These are phyloP conservation scores for Ptychobarbus kaznakovi DNA, from an alignment of 2,797 vertebrate genomes.

Conservation along the genomic window DNA sequence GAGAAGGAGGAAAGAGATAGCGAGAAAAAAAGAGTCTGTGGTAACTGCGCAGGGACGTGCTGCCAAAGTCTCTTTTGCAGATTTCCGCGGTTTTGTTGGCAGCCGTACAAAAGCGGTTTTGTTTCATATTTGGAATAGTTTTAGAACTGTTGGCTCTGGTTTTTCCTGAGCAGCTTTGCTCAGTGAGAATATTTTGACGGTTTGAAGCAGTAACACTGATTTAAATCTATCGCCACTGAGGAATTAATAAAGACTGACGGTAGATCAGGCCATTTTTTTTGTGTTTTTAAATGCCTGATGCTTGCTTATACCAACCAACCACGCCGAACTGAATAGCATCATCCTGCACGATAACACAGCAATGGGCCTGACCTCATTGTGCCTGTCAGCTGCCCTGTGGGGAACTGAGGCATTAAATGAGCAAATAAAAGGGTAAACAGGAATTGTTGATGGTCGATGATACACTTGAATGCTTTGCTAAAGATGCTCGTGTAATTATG, in stretches of 20 bases:
- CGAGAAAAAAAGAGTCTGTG: conserved; percentile 18
- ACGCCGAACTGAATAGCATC: not conserved
- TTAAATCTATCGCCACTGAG: conserved; percentile 7
- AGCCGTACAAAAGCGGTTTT: conserved; percentile 43
- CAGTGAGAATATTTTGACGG: conserved; percentile 13
- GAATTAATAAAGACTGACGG: conserved; percentile 9
- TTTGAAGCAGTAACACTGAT: conserved; percentile 3
- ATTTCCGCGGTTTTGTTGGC: conserved; percentile 41
- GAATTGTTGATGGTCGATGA: not conserved
- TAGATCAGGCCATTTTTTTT: conserved; percentile 14
- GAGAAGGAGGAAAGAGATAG: conserved; percentile 36
- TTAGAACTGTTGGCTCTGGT: conserved; percentile 20
- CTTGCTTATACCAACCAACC: not conserved
- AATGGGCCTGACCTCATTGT: not conserved
- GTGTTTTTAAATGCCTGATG: not conserved
- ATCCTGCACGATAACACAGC: not conserved
- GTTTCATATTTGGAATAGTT: conserved; percentile 55
- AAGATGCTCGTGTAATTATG: not conserved
- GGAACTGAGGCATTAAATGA: conserved; percentile 4
- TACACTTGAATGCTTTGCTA: not conserved
- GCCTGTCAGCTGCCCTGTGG: not conserved
- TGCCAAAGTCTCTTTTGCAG: conserved; percentile 43
- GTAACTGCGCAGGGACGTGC: not conserved
- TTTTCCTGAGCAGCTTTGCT: conserved; percentile 34
- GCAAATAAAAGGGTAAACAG: not conserved